Base-by-base conservation (phyloP, 2,797 vertebrate genomes). In the Falco peregrinus region DNA sequence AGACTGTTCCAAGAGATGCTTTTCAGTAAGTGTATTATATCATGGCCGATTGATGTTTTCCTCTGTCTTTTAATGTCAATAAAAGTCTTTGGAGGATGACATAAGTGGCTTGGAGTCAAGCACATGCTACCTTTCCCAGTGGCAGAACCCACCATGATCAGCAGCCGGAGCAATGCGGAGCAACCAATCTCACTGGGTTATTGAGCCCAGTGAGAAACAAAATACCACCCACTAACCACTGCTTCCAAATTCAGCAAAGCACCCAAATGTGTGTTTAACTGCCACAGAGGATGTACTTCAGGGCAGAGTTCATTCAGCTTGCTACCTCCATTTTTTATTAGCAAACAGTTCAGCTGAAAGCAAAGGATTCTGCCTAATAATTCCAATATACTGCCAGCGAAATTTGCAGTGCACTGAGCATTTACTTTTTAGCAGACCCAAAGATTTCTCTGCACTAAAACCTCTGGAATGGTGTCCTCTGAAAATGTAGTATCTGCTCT, bases 161-260 rank as follows among this genome's bases (percentile, higher is more conserved):
- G 59, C 29, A 93, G 74, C 39, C 51, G 74, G 9, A 69, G 74
- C 0, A 0, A 75, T 0, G 2, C 0, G 2, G 47, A 43, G 41
- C 41, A 43, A 43, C 14, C 41, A 43, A n/a, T 37, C 68, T 67
- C 84, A 35, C 35, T 35, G 18, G 6, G 1, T 39, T 75, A 54
- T 35, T 75, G 8, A 83, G 28, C 29, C 37, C 81, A 70, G 2
- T 6, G 29, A 81, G 69, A 65, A 91, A 82, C 29, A 39, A 20
- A 57, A 2, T 9, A 70, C 21, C 28, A 47, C 17, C 50, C 33
- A 50, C 59, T 65, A 65, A 68, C 61, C 87, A 26, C 39, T 41
- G 50, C 43, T 69, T 60, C 50, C 51, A 86, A 87, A 81, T 47
- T 35, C 57, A 76, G 56, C 39, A 54, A 85, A 84, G 37, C 2